Conservation (phyloP, 2,888 invertebrate genomes). For the Melanotus villosus region DNA sequence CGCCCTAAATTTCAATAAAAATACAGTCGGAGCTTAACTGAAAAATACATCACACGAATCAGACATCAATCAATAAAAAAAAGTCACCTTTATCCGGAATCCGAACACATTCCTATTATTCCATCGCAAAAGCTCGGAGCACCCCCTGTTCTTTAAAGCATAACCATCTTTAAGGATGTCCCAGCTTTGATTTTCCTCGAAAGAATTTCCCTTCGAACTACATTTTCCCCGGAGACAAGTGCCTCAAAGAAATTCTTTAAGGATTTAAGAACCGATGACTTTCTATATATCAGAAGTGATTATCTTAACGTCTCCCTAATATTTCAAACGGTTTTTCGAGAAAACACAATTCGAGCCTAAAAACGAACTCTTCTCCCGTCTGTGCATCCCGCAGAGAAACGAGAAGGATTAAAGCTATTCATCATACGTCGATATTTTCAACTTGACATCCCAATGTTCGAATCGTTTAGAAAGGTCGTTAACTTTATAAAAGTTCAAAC, state of each 20-base stretch:
- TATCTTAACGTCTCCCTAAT: no score
- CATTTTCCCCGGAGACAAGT: no score
- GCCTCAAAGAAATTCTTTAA: no score
- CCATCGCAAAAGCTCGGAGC: constrained; percentile 6
- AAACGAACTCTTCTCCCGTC: not conserved
- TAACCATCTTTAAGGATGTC: constrained; percentile 8
- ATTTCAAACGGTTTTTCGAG: no score
- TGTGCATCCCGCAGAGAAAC: not conserved
- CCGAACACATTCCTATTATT: constrained; percentile 8
- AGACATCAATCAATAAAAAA: constrained; percentile 17
- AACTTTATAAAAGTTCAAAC: constrained; percentile 11
- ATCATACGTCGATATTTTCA: constrained; percentile 17
- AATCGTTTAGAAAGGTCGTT: constrained; percentile 15
- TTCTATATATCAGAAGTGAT: no score
- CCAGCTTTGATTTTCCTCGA: not conserved
- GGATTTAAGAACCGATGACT: no score
- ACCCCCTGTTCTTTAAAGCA: constrained; percentile 4
- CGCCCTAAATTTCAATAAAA: not conserved
- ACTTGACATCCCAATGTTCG: constrained; percentile 18
- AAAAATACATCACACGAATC: constrained; percentile 4
- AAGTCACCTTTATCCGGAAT: constrained; percentile 17
- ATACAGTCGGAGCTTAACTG: not conserved
- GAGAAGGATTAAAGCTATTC: constrained; percentile 21
- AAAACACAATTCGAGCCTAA: not conserved
- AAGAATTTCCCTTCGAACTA: no score